Conservation (phyloP, 2,797 vertebrate species). For the Cyclopterus lumpus region DNA sequence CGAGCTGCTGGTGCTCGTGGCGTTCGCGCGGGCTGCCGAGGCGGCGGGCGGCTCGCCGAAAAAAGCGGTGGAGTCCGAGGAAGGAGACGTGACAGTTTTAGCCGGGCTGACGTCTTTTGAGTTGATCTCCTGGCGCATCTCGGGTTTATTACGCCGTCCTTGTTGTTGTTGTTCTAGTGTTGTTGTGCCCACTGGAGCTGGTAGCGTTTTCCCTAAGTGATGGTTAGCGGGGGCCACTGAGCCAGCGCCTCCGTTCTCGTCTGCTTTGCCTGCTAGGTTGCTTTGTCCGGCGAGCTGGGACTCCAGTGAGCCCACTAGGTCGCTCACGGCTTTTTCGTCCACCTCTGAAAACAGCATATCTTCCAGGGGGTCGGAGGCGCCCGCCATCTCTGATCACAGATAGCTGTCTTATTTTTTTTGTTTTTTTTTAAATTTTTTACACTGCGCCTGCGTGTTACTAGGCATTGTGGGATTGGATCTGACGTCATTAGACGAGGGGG, state of each 20-base stretch:
- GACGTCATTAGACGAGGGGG: slow-evolving; percentile 74
- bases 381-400: slow-evolving; percentile 87
- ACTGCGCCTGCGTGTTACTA: slow-evolving; percentile 87
- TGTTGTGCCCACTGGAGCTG: slow-evolving; percentile 83
- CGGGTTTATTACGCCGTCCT: slow-evolving; percentile 79
- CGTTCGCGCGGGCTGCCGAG: slow-evolving; percentile 71
- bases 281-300: slow-evolving; percentile 87
- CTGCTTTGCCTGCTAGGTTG: slow-evolving; percentile 71
- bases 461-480: slow-evolving; percentile 87
- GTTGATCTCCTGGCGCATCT: slow-evolving; percentile 78
- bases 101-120: slow-evolving; percentile 77
- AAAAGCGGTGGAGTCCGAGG: slow-evolving; percentile 48
- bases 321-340: slow-evolving; percentile 91
- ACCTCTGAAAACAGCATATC: slow-evolving; percentile 92
- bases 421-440: slow-evolving; percentile 41
- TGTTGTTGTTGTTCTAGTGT: slow-evolving; percentile 81
- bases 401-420: slow-evolving; percentile 65
- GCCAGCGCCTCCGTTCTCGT: slow-evolving; percentile 79
- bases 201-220: slow-evolving; percentile 83
- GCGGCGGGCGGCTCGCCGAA: slow-evolving; percentile 60
- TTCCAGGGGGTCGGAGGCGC: slow-evolving; percentile 86
- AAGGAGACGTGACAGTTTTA: slow-evolving; percentile 69
- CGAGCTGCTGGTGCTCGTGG: slow-evolving; percentile 76
- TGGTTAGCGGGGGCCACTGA: slow-evolving; percentile 81
- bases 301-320: slow-evolving; percentile 89